Conservation (phyloP, 2,113 vertebrate species). For the Ceyx margarethae region DNA sequence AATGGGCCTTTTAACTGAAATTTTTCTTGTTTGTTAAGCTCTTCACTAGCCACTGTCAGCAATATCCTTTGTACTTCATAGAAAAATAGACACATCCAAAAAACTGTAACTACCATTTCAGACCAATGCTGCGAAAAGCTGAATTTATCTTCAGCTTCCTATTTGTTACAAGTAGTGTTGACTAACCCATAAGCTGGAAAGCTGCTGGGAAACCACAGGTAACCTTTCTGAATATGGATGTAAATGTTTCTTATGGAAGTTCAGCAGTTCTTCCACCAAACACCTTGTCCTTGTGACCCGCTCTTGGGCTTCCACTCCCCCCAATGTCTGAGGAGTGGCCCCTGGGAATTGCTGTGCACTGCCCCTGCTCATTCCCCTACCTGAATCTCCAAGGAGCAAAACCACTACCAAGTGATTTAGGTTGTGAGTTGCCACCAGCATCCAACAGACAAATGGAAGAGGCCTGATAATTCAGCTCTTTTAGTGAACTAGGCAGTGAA, state of each 20-base stretch:
- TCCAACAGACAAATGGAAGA: no score
- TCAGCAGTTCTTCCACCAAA: background rate
- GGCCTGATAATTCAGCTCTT: accelerated
- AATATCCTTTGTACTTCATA: background rate
- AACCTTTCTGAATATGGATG: accelerated
- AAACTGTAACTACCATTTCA: background rate
- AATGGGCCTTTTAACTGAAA: background rate
- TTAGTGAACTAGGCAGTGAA: background rate
- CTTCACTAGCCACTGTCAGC: background rate
- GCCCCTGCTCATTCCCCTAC: background rate
- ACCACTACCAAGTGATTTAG: background rate
- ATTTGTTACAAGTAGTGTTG: background rate
- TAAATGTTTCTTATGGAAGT: accelerated
- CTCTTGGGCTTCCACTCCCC: background rate
- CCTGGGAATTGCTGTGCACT: background rate
- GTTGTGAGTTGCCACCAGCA: background rate
- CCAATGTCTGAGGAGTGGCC: background rate
- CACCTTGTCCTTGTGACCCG: background rate
- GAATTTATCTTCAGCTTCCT: background rate
- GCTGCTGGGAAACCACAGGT: background rate
- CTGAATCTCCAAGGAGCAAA: background rate
- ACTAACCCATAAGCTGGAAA: background rate
- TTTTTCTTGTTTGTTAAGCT: background rate
- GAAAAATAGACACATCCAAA: background rate
- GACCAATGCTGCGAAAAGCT: background rate